Evolutionary conservation across 64 coral and sea anemone species (phyloP).

Genomic region (Montipora foliosa): DNA sequence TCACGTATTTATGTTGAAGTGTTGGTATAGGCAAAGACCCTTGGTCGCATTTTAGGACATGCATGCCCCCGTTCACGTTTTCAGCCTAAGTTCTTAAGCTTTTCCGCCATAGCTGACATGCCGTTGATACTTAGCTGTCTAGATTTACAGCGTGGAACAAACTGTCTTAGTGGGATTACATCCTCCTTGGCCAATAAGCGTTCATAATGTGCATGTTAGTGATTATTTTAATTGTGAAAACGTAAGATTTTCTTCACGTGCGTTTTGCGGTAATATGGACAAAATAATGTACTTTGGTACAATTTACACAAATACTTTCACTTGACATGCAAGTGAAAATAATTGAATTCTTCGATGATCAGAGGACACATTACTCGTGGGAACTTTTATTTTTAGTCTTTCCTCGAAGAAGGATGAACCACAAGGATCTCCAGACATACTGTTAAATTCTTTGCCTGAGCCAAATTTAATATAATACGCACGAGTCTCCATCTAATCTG

Average conservation of each 20-base stretch:
- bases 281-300: not conserved
- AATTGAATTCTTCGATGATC: too few species aligned
- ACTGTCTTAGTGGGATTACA: slow-evolving; percentile 17
- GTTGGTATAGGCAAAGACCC: not conserved
- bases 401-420: not conserved
- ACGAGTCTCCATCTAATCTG: not conserved
- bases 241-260: slow-evolving; percentile 1
- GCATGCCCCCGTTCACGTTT: slow-evolving; percentile 40
- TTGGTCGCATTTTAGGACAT: not conserved
- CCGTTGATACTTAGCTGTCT: slow-evolving; percentile 27
- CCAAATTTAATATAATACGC: not conserved
- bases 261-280: not conserved
- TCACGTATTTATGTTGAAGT: not conserved
- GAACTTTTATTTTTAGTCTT: not conserved
- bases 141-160: slow-evolving; percentile 30
- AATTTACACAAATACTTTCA: not conserved
- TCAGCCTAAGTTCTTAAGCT: not conserved
- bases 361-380: not conserved
- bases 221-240: not conserved
- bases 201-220: not conserved
- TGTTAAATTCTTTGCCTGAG: not conserved
- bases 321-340: too few species aligned
- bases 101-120: slow-evolving; percentile 31
- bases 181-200: slow-evolving; percentile 5
- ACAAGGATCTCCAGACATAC: not conserved